phyloP scores from a whole-genome alignment of 2,797 vertebrate species.

The Phyllotis vaccarum region DNA sequence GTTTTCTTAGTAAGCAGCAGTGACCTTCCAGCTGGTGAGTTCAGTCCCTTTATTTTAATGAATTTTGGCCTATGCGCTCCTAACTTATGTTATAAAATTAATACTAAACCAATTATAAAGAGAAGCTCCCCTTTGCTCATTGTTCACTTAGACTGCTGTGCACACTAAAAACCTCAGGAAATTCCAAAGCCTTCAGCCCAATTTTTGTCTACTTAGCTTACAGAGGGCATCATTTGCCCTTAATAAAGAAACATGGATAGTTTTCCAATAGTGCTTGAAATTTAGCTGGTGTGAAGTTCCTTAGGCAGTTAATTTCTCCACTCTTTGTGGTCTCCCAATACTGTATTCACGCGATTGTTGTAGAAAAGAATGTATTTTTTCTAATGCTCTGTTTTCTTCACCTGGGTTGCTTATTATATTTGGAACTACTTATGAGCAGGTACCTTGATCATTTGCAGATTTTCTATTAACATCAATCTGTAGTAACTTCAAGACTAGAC shows the following conservation, averaged over 20 bases:
- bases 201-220: constrained; percentile 47
- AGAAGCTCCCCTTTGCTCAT: background rate
- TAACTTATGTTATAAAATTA: constrained; percentile 58
- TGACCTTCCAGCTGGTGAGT: background rate
- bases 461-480: background rate
- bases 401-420: background rate
- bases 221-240: background rate
- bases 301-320: constrained; percentile 64
- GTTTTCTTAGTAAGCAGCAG: background rate
- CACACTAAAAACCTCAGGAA: background rate
- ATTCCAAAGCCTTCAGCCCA: background rate
- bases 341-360: constrained; percentile 14
- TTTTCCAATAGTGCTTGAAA: constrained; percentile 70
- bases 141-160: background rate
- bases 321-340: constrained; percentile 31
- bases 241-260: constrained; percentile 27
- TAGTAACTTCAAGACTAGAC: background rate
- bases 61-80: constrained; percentile 31
- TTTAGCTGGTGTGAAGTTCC: constrained; percentile 61
- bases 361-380: background rate
- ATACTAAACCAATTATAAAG: constrained; percentile 16
- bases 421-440: background rate
- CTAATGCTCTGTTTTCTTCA: constrained; percentile 37
- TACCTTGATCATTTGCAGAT: background rate
- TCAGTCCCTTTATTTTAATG: constrained; percentile 28